phyloP scores from a whole-genome alignment of 2,797 vertebrate genomes.

The Gymnodraco acuticeps region DNA sequence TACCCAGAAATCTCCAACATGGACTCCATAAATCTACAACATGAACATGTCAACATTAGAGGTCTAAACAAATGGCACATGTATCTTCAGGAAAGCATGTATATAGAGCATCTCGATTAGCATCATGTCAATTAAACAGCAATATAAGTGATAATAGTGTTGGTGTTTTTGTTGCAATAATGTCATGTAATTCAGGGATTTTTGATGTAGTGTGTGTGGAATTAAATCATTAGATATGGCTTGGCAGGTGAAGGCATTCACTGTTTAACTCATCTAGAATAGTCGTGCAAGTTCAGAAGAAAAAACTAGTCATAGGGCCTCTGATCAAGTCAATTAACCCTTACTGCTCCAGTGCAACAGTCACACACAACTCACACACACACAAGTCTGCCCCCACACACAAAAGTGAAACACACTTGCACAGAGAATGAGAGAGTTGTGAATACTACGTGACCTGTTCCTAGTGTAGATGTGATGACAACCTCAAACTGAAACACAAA shows the following conservation, averaged over 20 bases:
- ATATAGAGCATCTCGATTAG: slow-evolving; percentile 8
- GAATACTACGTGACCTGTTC: slow-evolving; percentile 53
- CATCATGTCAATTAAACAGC: slow-evolving; percentile 40
- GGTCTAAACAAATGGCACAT: not conserved
- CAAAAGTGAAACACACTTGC: slow-evolving; percentile 37
- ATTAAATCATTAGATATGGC: not conserved
- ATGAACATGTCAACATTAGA: not conserved
- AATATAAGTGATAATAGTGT: too few relatives aligned
- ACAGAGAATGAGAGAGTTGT: slow-evolving; percentile 44
- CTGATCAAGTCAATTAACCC: slow-evolving; percentile 49
- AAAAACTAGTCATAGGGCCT: slow-evolving; percentile 18
- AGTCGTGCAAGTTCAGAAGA: not conserved
- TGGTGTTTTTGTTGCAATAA: not conserved
- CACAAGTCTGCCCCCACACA: not conserved
- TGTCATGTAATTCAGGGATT: not conserved
- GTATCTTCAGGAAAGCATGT: slow-evolving; percentile 21
- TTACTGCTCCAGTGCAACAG: slow-evolving; percentile 32
- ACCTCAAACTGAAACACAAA: slow-evolving; percentile 71
- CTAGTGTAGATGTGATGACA: slow-evolving; percentile 73
- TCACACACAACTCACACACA: slow-evolving; percentile 18
- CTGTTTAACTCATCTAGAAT: not conserved
- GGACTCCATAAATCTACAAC: not conserved
- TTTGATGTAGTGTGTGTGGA: not conserved
- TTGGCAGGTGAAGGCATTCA: not conserved
- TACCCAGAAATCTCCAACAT: not conserved